phyloP scores from a whole-genome alignment of 2,113 vertebrate species.

The Daphoenositta chrysoptera region DNA sequence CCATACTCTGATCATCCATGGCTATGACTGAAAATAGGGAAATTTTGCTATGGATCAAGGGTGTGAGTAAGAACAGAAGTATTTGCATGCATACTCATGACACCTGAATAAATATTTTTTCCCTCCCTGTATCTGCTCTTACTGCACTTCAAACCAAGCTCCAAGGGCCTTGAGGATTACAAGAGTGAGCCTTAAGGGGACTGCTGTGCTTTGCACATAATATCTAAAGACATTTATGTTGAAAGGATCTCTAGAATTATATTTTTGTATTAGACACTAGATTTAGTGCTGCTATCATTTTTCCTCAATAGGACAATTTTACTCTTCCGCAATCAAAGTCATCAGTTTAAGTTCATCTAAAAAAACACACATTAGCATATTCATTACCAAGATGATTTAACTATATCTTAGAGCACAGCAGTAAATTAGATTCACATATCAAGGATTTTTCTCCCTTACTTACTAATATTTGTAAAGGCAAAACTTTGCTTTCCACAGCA shows the following conservation, averaged over 20 bases:
- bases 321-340: background rate
- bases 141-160: background rate
- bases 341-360: slow-evolving; percentile 9
- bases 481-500: background rate
- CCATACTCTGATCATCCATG: background rate
- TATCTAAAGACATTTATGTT: background rate
- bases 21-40: background rate
- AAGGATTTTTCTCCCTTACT: background rate
- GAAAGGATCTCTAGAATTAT: background rate
- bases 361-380: background rate
- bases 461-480: background rate
- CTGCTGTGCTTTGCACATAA: background rate
- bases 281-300: slow-evolving; percentile 18
- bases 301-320: background rate
- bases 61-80: background rate
- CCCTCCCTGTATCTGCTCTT: background rate
- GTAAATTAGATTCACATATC: background rate
- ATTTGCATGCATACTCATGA: background rate
- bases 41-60: background rate
- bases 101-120: background rate
- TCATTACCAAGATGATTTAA: slow-evolving; percentile 7
- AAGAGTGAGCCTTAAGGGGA: background rate
- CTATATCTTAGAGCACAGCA: background rate
- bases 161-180: background rate
- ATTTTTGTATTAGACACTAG: slow-evolving; percentile 6